Conservation (phyloP, 2,797 vertebrate genomes). For the Neosalanx taihuensis region DNA sequence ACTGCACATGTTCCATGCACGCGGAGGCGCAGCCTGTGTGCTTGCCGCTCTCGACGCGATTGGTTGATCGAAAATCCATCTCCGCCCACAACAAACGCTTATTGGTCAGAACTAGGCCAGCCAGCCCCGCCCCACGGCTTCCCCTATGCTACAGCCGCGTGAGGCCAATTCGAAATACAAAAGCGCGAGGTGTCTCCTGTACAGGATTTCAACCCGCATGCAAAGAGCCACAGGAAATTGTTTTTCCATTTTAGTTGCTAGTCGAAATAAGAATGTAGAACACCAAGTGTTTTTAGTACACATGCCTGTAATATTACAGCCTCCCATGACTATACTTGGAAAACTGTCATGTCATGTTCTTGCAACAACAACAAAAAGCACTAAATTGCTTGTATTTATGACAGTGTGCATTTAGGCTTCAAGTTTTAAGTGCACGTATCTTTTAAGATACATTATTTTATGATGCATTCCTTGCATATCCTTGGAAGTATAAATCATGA, state of each 20-base stretch:
- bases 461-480: too few relatives aligned
- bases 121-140: slow-evolving; percentile 71
- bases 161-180: slow-evolving; percentile 67
- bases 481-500: too few relatives aligned
- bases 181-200: slow-evolving; percentile 63
- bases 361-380: neutral
- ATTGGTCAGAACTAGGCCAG: slow-evolving; percentile 85
- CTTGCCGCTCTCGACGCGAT: slow-evolving; percentile 51
- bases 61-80: slow-evolving; percentile 58
- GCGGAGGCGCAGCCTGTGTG: slow-evolving; percentile 59
- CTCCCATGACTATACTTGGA: neutral
- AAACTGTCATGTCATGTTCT: neutral
- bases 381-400: neutral
- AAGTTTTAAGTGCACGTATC: too few relatives aligned
- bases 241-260: neutral
- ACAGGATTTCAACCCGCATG: slow-evolving; percentile 54
- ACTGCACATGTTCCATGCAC: slow-evolving; percentile 75
- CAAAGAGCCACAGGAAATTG: slow-evolving; percentile 18
- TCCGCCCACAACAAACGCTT: slow-evolving; percentile 63
- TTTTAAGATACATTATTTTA: too few relatives aligned
- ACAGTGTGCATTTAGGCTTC: too few relatives aligned
- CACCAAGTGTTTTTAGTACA: neutral
- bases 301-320: neutral
- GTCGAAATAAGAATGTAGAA: neutral
- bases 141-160: slow-evolving; percentile 79